Evolutionary conservation across 2,113 vertebrate species (phyloP).

Genomic region (Syngnathus floridae): DNA sequence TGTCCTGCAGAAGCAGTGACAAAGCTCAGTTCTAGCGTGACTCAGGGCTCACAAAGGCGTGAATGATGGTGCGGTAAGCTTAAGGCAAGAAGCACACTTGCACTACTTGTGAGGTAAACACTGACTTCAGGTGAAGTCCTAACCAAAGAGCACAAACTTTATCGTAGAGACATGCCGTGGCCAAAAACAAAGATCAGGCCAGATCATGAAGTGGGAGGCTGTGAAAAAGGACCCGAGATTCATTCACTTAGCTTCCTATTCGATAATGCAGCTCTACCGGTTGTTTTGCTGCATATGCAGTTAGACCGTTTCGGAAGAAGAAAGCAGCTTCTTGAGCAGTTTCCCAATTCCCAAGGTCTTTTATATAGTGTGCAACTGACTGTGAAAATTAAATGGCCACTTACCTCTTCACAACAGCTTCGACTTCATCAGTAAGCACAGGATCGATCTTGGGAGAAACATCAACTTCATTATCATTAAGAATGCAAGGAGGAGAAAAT

Average conservation of each 20-base stretch:
- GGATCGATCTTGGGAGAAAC: constrained; percentile 77
- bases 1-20: constrained; percentile 62
- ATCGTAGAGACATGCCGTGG: constrained; percentile 18
- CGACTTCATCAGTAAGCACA: constrained; percentile 72
- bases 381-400: constrained; percentile 1
- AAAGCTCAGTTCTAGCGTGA: constrained; percentile 44
- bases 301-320: background rate
- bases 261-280: constrained; percentile 10
- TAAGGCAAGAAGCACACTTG: constrained; percentile 23
- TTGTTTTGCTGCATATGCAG: background rate
- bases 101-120: constrained; percentile 30
- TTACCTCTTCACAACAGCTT: constrained; percentile 79
- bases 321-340: constrained; percentile 15
- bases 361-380: constrained; percentile 3
- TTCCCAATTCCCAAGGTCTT: constrained; percentile 16
- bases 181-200: constrained; percentile 18
- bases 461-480: constrained; percentile 19
- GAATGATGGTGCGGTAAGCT: constrained; percentile 55
- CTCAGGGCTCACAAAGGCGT: constrained; percentile 45
- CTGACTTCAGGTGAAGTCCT: constrained; percentile 37
- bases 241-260: constrained; percentile 26
- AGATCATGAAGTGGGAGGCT: constrained; percentile 25
- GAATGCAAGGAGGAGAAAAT: constrained; percentile 29
- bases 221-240: constrained; percentile 3
- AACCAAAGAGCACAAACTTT: constrained; percentile 29